These are phyloP conservation scores for Diorhabda sublineata DNA, from an alignment of 1,140 invertebrate genomes.

Conservation along the genomic window DNA sequence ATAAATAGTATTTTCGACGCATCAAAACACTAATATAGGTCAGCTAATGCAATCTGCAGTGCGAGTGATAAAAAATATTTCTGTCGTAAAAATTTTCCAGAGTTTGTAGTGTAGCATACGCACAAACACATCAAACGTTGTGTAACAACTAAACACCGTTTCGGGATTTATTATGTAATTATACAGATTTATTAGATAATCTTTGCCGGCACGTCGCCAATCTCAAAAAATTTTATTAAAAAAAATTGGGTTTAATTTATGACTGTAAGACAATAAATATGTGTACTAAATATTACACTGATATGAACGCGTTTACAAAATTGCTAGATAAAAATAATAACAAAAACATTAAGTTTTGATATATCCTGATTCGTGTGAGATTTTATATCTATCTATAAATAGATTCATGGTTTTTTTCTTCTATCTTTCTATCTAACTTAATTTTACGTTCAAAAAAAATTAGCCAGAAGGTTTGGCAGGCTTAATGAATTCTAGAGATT, in stretches of 20 bases:
- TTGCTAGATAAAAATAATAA: no score
- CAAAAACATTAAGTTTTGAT: no score
- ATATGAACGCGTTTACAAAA: no score
- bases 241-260: background rate
- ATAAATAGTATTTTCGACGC: slow-evolving; percentile 16
- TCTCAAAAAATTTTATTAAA: background rate
- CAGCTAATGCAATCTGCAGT: slow-evolving; percentile 18
- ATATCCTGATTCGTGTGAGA: no score
- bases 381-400: no score
- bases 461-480: no score
- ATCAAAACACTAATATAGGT: slow-evolving; percentile 19
- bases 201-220: background rate
- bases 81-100: slow-evolving; percentile 4
- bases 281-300: no score
- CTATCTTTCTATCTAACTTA: no score
- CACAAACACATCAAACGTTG: background rate
- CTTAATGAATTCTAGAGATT: no score
- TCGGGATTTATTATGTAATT: background rate
- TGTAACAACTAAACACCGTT: background rate
- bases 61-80: slow-evolving; percentile 18
- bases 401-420: no score
- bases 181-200: background rate
- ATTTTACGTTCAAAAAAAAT: no score
- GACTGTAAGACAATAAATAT: no score
- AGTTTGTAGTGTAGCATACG: background rate